Evolutionary conservation across 1,140 invertebrate species (phyloP).

Genomic region (Heliothis virescens): DNA sequence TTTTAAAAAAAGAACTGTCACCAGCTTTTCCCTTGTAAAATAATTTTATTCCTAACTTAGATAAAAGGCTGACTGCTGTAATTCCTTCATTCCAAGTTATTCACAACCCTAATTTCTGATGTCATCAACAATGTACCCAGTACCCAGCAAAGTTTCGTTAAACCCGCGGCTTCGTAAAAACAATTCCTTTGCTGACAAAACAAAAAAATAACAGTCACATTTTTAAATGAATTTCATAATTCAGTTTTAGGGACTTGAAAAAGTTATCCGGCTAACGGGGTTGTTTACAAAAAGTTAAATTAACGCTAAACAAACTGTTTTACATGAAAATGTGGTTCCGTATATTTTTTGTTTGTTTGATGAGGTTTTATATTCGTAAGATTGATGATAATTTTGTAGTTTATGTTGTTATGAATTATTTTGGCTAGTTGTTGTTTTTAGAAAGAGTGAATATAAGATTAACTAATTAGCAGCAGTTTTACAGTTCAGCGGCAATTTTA

Average conservation of each 20-base stretch:
- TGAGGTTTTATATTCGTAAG: neutral
- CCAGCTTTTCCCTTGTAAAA: no score
- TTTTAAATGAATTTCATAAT: constrained; percentile 51
- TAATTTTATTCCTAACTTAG: no score
- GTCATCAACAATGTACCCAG: constrained; percentile 32
- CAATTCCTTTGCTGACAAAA: constrained; percentile 40
- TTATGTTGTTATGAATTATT: neutral
- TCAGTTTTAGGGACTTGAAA: constrained; percentile 29
- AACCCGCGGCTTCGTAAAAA: constrained; percentile 22
- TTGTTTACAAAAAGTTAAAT: constrained; percentile 49
- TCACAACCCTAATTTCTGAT: constrained; percentile 3
- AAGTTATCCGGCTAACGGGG: constrained; percentile 35
- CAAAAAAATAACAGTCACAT: constrained; percentile 37
- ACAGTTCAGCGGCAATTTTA: no score
- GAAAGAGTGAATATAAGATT: no score
- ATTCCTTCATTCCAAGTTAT: neutral
- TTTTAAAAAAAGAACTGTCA: no score
- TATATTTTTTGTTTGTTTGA: neutral
- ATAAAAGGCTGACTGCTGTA: neutral
- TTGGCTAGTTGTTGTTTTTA: no score
- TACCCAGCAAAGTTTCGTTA: constrained; percentile 1
- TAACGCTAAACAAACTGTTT: constrained; percentile 33
- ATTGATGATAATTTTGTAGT: neutral
- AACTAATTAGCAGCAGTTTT: no score
- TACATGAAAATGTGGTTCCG: constrained; percentile 18